phyloP scores from a whole-genome alignment of 1,140 invertebrate species.

The Thaumatotibia leucotreta region DNA sequence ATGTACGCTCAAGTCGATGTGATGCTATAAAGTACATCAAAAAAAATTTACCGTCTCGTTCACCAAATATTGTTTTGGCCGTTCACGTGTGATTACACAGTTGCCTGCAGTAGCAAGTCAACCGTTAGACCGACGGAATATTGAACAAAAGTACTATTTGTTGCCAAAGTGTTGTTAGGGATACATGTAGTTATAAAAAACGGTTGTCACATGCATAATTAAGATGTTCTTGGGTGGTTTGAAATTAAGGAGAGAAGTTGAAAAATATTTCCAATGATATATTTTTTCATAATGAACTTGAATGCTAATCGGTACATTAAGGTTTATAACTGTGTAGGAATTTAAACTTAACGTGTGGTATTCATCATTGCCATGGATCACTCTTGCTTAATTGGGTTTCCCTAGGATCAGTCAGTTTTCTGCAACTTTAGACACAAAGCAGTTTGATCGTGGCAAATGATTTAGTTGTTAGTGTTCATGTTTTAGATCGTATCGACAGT shows the following conservation, averaged over 20 bases:
- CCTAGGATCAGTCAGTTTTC: neutral
- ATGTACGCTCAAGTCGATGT: neutral
- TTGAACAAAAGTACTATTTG: conserved; percentile 67
- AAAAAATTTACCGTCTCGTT: neutral
- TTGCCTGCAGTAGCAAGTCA: neutral
- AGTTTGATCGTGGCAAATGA: conserved; percentile 56
- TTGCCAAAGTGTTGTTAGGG: conserved; percentile 76
- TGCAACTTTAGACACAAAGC: conserved; percentile 16
- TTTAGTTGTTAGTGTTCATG: conserved; percentile 74
- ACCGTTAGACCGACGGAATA: conserved; percentile 10
- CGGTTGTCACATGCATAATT: conserved; percentile 74
- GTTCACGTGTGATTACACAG: neutral
- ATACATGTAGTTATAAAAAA: conserved; percentile 73
- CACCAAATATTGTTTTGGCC: neutral
- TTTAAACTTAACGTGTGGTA: conserved; percentile 72
- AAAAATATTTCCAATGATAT: conserved; percentile 76
- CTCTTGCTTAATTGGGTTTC: conserved; percentile 21
- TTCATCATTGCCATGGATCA: conserved; percentile 55
- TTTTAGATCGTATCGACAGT: conserved; percentile 67
- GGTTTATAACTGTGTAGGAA: conserved; percentile 75
- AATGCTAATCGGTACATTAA: conserved; percentile 72
- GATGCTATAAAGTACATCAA: neutral
- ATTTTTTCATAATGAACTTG: conserved; percentile 76
- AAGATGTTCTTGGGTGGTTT: conserved; percentile 73
- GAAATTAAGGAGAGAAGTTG: conserved; percentile 70